These are phyloP conservation scores for Malachius bipustulatus DNA, from an alignment of 2,888 invertebrate genomes.

Conservation along the genomic window DNA sequence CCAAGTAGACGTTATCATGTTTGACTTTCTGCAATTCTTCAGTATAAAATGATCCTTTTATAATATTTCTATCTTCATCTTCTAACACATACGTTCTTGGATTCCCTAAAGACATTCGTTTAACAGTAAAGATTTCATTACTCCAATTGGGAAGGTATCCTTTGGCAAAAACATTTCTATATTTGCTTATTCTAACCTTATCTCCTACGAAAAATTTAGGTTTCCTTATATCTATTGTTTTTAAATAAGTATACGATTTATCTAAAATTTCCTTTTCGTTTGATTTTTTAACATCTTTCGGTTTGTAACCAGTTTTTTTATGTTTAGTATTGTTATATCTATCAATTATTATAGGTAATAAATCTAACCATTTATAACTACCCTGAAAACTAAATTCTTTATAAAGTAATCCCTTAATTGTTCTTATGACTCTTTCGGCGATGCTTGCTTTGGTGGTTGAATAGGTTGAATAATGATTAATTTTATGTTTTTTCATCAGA, in stretches of 20 bases:
- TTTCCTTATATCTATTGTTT: no score
- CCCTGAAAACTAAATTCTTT: constrained; percentile 19
- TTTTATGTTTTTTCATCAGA: constrained; percentile 18
- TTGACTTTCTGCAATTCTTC: constrained; percentile 2
- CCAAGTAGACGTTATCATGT: constrained; percentile 1
- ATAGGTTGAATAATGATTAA: constrained; percentile 20
- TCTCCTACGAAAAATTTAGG: constrained; percentile 10
- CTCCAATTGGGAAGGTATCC: constrained; percentile 10
- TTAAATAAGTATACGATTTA: constrained; percentile 9
- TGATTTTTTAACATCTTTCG: constrained; percentile 24
- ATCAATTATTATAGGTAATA: constrained; percentile 17
- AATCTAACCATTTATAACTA: constrained; percentile 16
- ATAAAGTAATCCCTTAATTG: constrained; percentile 18
- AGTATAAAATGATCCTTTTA: constrained; percentile 8
- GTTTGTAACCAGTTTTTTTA: constrained; percentile 20
- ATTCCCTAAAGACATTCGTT: constrained; percentile 6
- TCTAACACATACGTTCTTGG: constrained; percentile 11
- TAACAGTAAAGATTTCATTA: constrained; percentile 10
- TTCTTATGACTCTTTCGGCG: constrained; percentile 18
- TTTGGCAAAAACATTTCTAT: constrained; percentile 10
- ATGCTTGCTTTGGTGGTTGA: constrained; percentile 25
- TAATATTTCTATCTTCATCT: constrained; percentile 7
- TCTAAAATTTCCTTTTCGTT: constrained; percentile 12
- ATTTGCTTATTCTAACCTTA: constrained; percentile 7
- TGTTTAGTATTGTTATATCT: constrained; percentile 23